These are phyloP conservation scores for Catharus minimus DNA, from an alignment of 2,113 vertebrate species.

Conservation along the genomic window DNA sequence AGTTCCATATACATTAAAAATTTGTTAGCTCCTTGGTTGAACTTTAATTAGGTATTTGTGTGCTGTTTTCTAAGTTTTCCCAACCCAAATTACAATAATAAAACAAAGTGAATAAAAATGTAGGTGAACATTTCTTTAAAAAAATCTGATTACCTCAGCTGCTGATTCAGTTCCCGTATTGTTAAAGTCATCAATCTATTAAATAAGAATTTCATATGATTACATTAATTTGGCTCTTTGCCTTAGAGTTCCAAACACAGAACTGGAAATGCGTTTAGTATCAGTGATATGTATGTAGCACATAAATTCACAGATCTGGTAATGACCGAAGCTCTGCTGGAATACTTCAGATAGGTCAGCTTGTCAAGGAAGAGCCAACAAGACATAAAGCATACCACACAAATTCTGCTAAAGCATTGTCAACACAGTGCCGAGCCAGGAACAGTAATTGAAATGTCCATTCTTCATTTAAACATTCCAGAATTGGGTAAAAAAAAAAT, in stretches of 20 bases:
- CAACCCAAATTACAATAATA: slow-evolving; percentile 40
- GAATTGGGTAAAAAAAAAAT: background rate
- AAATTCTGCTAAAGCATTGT: background rate
- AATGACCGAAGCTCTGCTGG: background rate
- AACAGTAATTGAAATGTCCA: background rate
- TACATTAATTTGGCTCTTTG: slow-evolving; percentile 74
- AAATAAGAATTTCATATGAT: slow-evolving; percentile 83
- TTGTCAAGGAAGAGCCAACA: background rate
- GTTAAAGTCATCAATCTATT: slow-evolving; percentile 86
- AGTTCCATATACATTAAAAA: background rate
- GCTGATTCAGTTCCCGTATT: slow-evolving; percentile 81
- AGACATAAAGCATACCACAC: background rate
- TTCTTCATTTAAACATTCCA: background rate
- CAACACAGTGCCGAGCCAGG: background rate
- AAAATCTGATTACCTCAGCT: slow-evolving; percentile 82
- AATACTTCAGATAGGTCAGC: background rate
- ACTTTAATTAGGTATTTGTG: background rate
- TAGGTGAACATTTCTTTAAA: slow-evolving; percentile 73
- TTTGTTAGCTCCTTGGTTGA: background rate
- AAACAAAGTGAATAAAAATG: slow-evolving; percentile 63
- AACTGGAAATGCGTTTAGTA: slow-evolving; percentile 63
- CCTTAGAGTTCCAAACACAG: slow-evolving; percentile 70
- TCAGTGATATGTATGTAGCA: background rate
- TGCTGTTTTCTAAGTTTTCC: background rate
- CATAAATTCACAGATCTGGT: background rate